Evolutionary conservation across 2,888 invertebrate genomes (phyloP).

Genomic region (Piscicola geometra): DNA sequence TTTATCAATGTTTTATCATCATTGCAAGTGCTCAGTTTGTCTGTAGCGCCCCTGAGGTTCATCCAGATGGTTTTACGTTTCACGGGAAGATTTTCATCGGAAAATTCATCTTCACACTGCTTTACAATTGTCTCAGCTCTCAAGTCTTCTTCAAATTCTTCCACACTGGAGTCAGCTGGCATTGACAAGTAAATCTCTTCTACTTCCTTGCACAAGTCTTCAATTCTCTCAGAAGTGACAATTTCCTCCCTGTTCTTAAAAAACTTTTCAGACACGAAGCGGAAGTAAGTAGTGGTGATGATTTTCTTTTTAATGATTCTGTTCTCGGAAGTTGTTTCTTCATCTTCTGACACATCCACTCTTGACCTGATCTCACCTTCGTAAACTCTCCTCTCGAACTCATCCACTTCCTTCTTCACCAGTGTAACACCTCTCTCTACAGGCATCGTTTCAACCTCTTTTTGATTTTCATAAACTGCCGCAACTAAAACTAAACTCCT

Average conservation of each 20-base stretch:
- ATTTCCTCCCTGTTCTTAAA: slow-evolving; percentile 23
- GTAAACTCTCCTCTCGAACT: background rate
- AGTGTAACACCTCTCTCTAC: background rate
- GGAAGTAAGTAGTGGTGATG: slow-evolving; percentile 30
- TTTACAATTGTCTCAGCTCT: slow-evolving; percentile 35
- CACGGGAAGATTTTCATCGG: slow-evolving; percentile 21
- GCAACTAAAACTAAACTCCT: background rate
- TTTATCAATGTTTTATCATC: slow-evolving; percentile 5
- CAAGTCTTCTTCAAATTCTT: slow-evolving; percentile 35
- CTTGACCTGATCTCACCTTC: slow-evolving; percentile 34
- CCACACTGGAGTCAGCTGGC: slow-evolving; percentile 25
- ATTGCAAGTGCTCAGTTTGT: background rate
- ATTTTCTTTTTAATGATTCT: slow-evolving; percentile 33
- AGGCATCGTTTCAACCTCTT: background rate
- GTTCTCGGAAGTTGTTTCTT: slow-evolving; percentile 30
- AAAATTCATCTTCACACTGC: slow-evolving; percentile 30
- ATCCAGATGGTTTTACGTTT: slow-evolving; percentile 36
- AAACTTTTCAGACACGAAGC: slow-evolving; percentile 27
- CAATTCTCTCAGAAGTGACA: slow-evolving; percentile 12
- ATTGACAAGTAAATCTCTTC: slow-evolving; percentile 36
- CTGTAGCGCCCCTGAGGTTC: slow-evolving; percentile 12
- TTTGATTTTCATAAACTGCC: background rate
- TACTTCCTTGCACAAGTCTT: slow-evolving; percentile 32
- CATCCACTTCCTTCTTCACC: background rate
- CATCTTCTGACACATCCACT: slow-evolving; percentile 26